Conservation (phyloP, 2,113 vertebrate species). For the Spilogale gracilis region DNA sequence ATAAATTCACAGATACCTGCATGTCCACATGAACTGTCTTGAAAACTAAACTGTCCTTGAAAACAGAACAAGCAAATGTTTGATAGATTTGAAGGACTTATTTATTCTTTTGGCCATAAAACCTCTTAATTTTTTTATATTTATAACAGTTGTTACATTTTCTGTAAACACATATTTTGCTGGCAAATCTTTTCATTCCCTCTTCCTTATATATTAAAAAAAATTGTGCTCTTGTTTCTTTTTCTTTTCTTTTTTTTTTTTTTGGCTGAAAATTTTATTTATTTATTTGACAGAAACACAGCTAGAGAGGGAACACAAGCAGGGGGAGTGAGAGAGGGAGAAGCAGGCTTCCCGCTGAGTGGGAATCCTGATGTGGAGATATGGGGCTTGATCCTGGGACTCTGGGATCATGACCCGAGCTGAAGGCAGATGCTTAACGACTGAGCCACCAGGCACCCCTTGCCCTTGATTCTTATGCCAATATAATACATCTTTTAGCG, state of each 20-base stretch:
- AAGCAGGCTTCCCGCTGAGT: too few species aligned
- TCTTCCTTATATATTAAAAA: not conserved
- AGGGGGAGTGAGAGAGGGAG: too few species aligned
- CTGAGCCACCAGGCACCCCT: too few species aligned
- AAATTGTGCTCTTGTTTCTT: not conserved
- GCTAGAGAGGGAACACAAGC: too few species aligned
- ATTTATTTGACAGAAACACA: too few species aligned
- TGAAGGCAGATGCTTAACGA: too few species aligned
- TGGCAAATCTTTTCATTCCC: not conserved
- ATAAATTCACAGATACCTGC: not conserved
- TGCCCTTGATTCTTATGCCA: not conserved
- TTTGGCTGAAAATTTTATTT: too few species aligned
- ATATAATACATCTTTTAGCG: not conserved
- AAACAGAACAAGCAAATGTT: conserved; percentile 23
- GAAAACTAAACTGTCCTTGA: not conserved
- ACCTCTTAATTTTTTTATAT: not conserved
- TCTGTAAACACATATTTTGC: conserved; percentile 27
- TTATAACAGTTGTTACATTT: conserved; percentile 35
- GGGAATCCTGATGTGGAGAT: too few species aligned
- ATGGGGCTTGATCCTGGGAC: too few species aligned
- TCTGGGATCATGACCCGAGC: too few species aligned
- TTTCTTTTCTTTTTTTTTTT: too few species aligned
- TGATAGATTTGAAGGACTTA: conserved; percentile 4
- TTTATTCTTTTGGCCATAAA: not conserved
- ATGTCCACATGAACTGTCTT: not conserved